phyloP scores from a whole-genome alignment of 2,797 vertebrate species.

The Nyctibius grandis region DNA sequence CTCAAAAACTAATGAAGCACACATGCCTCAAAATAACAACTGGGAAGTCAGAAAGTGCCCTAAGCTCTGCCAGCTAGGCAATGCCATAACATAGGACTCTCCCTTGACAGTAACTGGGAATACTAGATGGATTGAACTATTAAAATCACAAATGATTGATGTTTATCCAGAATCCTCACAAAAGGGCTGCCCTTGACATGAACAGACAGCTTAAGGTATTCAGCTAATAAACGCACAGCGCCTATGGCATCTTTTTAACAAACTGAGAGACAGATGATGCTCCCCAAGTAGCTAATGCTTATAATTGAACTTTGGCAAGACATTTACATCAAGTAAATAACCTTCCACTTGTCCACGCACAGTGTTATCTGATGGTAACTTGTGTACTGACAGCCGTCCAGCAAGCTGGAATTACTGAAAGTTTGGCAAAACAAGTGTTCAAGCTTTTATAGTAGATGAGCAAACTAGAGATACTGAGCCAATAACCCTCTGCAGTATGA shows the following conservation, averaged over 20 bases:
- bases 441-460: not conserved
- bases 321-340: not conserved
- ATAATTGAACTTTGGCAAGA: not conserved
- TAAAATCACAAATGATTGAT: not conserved
- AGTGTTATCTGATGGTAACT: not conserved
- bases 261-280: not conserved
- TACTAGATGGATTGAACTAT: not conserved
- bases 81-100: not conserved
- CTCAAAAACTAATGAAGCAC: not conserved
- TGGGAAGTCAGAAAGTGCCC: not conserved
- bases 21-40: not conserved
- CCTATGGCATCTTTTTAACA: not conserved
- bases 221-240: not conserved
- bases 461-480: not conserved
- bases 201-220: not conserved
- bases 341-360: not conserved
- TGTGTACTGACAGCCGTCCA: slow-evolving; percentile 7
- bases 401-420: not conserved
- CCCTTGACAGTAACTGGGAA: not conserved
- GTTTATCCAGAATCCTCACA: not conserved
- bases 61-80: not conserved
- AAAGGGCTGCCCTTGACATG: not conserved
- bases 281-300: not conserved
- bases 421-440: not conserved
- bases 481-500: not conserved